Conservation (phyloP, 2,888 invertebrate genomes). For the Ectemnius lituratus region DNA sequence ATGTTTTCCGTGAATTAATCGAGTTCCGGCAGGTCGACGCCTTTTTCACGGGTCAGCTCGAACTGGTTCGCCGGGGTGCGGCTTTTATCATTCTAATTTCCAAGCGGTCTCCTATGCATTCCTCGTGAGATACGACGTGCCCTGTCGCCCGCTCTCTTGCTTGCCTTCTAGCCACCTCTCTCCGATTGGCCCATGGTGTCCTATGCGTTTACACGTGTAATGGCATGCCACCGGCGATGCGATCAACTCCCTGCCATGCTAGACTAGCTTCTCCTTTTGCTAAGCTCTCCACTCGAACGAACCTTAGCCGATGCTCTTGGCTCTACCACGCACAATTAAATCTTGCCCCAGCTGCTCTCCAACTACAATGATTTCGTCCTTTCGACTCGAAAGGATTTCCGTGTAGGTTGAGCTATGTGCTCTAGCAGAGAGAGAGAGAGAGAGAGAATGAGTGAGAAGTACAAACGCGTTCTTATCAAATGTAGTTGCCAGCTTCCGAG, state of each 20-base stretch:
- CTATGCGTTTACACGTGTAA: conserved; percentile 20
- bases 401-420: too few species aligned
- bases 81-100: conserved; percentile 62
- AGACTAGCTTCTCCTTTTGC: too few species aligned
- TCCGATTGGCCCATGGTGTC: neutral
- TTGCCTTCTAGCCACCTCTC: neutral
- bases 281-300: too few species aligned
- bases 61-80: conserved; percentile 45
- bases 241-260: neutral
- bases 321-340: too few species aligned
- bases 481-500: too few species aligned
- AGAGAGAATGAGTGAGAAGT: too few species aligned
- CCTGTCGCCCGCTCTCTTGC: conserved; percentile 21
- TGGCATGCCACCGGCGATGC: neutral
- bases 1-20: conserved; percentile 29
- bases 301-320: too few species aligned
- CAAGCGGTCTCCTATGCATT: conserved; percentile 35
- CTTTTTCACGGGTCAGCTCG: conserved; percentile 17
- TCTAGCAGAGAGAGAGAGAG: too few species aligned
- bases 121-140: conserved; percentile 22
- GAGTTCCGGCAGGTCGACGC: conserved; percentile 21
- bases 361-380: too few species aligned
- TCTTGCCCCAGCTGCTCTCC: too few species aligned
- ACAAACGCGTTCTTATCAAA: too few species aligned
- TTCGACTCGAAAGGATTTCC: too few species aligned